Base-by-base conservation (phyloP, 2,797 vertebrate genomes). In the Gila robusta region DNA sequence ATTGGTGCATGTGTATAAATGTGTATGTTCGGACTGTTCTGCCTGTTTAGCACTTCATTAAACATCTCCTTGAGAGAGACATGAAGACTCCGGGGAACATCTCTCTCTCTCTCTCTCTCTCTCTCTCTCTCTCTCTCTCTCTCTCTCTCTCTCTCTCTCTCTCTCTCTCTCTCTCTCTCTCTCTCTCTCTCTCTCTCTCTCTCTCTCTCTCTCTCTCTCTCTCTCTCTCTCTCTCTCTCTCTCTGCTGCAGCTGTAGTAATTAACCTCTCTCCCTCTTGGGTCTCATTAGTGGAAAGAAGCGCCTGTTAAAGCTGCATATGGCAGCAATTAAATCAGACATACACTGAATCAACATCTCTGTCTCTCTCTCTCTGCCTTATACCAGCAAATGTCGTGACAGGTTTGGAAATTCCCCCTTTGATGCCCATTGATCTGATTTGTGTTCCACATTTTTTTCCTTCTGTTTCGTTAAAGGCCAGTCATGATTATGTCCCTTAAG, bases 281-380 rank as follows among this genome's bases (percentile, higher is more conserved):
- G 96, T 92, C 87, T 94, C 93, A 95, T 96, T 96, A 96, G 92
- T 91, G 93, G 94, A 94, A 92, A 89, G 94, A 95, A 94, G 94
- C 94, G 94, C 95, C 95, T 95, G 85, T 91, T 93, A 95, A 96
- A 97, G 96, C 95, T 95, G 94, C 94, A 93, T 94, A 93, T 96
- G 94, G 93, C 94, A 93, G 95, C 95, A 95, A 96, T 97, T 96
- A 97, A 94, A 91, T 89, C 93, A 92, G 94, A 95, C 82, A 87
- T 66, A 77, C 77, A 72, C 85, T 77, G 82, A 81, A 83, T 85
- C 79, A 79, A 79, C 72, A 49, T 70, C 72, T 84, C 81, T 90
- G 59, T 84, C 80, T 71, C 74, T 73, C 74, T 73, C 52, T 76
- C 85, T 70, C 41, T 80, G 37, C 44, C 16, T 82, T 67, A 78